Evolutionary conservation across 2,113 vertebrate genomes (phyloP).

Genomic region (Scophthalmus maximus): DNA sequence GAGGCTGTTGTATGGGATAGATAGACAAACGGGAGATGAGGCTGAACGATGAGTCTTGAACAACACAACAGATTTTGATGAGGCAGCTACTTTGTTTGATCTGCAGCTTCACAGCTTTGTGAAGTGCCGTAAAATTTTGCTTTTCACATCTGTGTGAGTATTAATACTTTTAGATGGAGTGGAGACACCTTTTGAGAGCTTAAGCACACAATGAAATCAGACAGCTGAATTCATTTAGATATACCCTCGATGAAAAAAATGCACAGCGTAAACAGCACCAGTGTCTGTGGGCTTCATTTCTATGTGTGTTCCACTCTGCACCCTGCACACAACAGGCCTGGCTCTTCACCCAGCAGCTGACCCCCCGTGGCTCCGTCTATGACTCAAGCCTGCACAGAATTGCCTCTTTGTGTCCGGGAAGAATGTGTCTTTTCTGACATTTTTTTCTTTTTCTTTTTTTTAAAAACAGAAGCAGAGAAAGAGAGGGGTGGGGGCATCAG

Average conservation of each 20-base stretch:
- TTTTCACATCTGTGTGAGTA: too few species aligned
- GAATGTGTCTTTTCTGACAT: constrained; percentile 75
- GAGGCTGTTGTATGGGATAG: too few species aligned
- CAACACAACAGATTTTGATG: too few species aligned
- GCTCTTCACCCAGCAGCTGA: constrained; percentile 67
- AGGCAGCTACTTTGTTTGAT: too few species aligned
- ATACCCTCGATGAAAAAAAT: too few species aligned
- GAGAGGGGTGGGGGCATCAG: constrained; percentile 38
- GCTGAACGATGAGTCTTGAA: background rate
- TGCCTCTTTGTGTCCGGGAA: constrained; percentile 72
- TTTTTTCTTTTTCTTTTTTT: constrained; percentile 44
- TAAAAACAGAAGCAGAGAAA: constrained; percentile 52
- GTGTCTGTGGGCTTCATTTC: constrained; percentile 38
- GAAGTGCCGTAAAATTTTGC: too few species aligned
- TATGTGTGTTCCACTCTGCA: constrained; percentile 42
- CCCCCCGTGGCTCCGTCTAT: constrained; percentile 59
- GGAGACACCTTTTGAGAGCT: too few species aligned
- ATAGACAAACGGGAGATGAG: too few species aligned
- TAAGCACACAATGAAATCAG: too few species aligned
- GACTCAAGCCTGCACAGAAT: constrained; percentile 76
- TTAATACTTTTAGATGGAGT: too few species aligned
- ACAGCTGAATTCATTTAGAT: background rate
- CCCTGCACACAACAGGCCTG: constrained; percentile 32
- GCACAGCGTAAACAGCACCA: constrained; percentile 5
- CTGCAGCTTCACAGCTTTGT: background rate